Conservation (phyloP, 1,140 invertebrate genomes). For the Myzus persicae region DNA sequence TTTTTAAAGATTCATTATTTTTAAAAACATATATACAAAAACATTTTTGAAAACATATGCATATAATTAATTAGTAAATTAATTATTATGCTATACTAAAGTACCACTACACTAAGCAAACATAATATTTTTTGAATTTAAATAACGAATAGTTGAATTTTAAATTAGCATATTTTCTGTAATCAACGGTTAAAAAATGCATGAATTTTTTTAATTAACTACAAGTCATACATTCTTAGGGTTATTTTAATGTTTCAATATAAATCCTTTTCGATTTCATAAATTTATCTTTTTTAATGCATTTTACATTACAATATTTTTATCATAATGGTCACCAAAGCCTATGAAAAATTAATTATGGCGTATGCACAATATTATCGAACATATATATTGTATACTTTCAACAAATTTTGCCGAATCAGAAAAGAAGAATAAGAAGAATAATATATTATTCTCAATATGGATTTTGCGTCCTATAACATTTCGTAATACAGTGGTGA, state of each 20-base stretch:
- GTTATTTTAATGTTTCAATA: neutral
- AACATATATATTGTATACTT: neutral
- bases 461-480: neutral
- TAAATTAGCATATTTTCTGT: neutral
- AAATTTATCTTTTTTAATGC: neutral
- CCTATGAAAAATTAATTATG: neutral
- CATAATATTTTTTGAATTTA: neutral
- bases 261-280: neutral
- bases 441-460: neutral
- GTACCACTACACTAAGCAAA: neutral
- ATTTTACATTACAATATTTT: neutral
- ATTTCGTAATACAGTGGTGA: neutral
- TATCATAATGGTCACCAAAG: neutral
- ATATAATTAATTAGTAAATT: neutral
- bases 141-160: neutral
- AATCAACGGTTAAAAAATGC: neutral
- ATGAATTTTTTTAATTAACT: neutral
- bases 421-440: neutral
- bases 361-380: neutral
- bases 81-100: neutral
- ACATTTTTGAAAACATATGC: neutral
- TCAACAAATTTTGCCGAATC: neutral
- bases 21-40: neutral
- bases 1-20: neutral
- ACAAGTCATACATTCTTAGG: neutral